phyloP scores from a whole-genome alignment of 2,888 invertebrate species.

The Tineola bisselliella region DNA sequence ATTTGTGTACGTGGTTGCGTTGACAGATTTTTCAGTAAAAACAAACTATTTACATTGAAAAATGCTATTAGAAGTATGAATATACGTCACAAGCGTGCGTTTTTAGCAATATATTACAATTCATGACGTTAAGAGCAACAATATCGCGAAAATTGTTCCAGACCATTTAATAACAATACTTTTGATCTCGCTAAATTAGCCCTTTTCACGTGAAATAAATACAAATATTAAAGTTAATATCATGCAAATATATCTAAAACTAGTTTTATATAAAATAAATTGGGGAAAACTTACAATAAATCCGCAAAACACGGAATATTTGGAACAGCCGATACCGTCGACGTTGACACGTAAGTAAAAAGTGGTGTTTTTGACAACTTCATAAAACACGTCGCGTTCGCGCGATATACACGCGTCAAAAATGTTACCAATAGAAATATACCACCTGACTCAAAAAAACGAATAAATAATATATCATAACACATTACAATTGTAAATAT shows the following conservation, averaged over 20 bases:
- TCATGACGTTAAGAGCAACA: neutral
- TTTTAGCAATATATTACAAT: neutral
- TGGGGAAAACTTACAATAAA: conserved; percentile 50
- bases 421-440: conserved; percentile 22
- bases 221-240: neutral
- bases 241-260: neutral
- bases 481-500: too few species aligned
- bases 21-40: too few species aligned
- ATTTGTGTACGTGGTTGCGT: too few species aligned
- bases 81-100: neutral
- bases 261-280: neutral
- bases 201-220: neutral
- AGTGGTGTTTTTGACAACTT: conserved; percentile 27
- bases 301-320: conserved; percentile 56
- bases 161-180: neutral
- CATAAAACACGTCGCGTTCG: conserved; percentile 25
- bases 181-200: neutral
- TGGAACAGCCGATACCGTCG: conserved; percentile 46
- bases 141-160: neutral
- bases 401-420: conserved; percentile 29
- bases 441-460: too few species aligned
- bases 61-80: too few species aligned
- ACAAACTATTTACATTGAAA: too few species aligned
- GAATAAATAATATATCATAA: too few species aligned
- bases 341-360: conserved; percentile 64